Conservation (phyloP, 2,113 vertebrate species). For the Callipepla californica region DNA sequence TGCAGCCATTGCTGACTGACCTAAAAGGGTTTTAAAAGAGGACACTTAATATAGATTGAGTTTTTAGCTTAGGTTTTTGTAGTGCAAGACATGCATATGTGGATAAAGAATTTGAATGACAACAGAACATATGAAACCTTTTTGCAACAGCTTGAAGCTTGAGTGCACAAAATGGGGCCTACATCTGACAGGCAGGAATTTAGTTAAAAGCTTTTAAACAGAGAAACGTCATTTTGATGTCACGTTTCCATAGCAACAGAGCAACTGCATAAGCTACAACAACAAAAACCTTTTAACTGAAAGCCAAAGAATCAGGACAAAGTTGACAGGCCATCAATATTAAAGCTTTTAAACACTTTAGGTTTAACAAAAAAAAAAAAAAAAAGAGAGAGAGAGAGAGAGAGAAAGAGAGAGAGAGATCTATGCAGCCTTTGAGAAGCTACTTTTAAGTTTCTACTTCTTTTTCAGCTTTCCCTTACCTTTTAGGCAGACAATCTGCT, state of each 20-base stretch:
- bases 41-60: conserved; percentile 72
- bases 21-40: conserved; percentile 79
- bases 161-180: conserved; percentile 98
- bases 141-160: conserved; percentile 90
- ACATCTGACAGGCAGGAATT: conserved; percentile 96
- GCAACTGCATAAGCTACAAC: conserved; percentile 90
- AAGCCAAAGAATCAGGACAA: conserved; percentile 91
- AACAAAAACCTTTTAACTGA: conserved; percentile 99
- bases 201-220: conserved; percentile 99
- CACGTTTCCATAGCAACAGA: conserved; percentile 97
- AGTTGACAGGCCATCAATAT: conserved; percentile 89
- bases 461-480: conserved; percentile 75
- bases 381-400: not conserved
- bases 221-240: conserved; percentile 98
- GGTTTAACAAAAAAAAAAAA: conserved; percentile 75
- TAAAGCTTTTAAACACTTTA: conserved; percentile 89
- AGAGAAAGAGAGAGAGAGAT: not conserved
- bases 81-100: conserved; percentile 73
- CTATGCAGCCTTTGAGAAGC: conserved; percentile 75
- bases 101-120: conserved; percentile 79
- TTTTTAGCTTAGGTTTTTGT: conserved; percentile 71
- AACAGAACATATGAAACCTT: conserved; percentile 86
- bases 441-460: conserved; percentile 77
- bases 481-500: conserved; percentile 75
- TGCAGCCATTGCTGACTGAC: conserved; percentile 87